A percentile compares a stretch with the other conserved stretches of the same genome.
Evolutionary conservation across 2,113 vertebrate species (phyloP).

Genomic region (Seriola quinqueradiata): DNA sequence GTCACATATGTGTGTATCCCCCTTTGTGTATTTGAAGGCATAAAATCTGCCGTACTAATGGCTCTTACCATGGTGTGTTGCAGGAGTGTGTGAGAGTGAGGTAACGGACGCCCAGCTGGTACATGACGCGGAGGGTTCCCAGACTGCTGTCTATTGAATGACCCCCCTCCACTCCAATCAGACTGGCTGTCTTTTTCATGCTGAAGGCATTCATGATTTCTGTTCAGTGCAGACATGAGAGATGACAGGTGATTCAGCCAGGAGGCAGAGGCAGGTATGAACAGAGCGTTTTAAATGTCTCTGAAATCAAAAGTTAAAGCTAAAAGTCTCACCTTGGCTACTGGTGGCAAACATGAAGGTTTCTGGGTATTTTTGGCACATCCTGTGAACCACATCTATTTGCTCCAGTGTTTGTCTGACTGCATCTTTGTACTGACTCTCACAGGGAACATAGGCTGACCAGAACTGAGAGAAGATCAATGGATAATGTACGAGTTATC

Average conservation of each 20-base stretch:
- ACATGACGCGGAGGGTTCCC: slow-evolving; percentile 89
- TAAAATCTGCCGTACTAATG: background rate
- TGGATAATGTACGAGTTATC: background rate
- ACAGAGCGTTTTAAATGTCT: background rate
- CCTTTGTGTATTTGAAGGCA: background rate
- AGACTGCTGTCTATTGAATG: slow-evolving; percentile 97
- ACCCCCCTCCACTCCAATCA: slow-evolving; percentile 94
- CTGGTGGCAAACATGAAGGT: slow-evolving; percentile 85
- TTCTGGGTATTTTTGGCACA: slow-evolving; percentile 89
- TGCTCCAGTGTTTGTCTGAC: slow-evolving; percentile 94
- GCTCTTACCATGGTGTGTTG: slow-evolving; percentile 93
- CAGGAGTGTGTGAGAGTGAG: slow-evolving; percentile 96
- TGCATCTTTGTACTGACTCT: slow-evolving; percentile 91
- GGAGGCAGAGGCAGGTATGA: background rate
- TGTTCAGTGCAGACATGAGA: slow-evolving; percentile 58
- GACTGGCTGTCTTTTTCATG: slow-evolving; percentile 88
- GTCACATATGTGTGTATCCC: background rate
- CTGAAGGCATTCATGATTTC: slow-evolving; percentile 84
- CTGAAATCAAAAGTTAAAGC: background rate
- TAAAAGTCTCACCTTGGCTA: slow-evolving; percentile 80
- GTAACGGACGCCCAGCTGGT: slow-evolving; percentile 92
- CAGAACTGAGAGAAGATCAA: slow-evolving; percentile 88
- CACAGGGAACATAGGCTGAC: slow-evolving; percentile 91
- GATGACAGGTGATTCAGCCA: background rate
- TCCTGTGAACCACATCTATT: slow-evolving; percentile 92